Evolutionary conservation across 1,140 invertebrate genomes (phyloP), one percentile per base, ranked within the genome.

Genomic region (Drosophila bocqueti): DNA sequence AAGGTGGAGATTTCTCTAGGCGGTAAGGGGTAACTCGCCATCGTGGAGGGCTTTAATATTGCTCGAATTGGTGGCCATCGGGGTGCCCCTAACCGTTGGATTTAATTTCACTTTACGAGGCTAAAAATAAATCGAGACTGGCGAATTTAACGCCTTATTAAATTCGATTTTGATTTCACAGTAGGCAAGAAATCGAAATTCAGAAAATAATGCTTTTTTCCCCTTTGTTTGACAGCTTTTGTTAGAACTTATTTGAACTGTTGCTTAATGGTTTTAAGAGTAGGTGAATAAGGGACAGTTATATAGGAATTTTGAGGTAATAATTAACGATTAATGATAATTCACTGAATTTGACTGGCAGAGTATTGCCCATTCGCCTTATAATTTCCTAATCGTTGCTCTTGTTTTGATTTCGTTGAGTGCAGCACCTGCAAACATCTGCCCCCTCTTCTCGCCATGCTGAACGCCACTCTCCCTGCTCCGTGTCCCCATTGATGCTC

Each of bases 341-440:
- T 13, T 38, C 34, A 34, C 11, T 13, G 36, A 13, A 13, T 38
- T 9, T 16, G 8, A 16, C 4, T 3, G 0, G 52, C 3, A 83
- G 81, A 52, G 81, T 31, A 77, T 84, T 61, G 10, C 16, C 13
- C 8, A 18, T 67, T 80, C 81, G 65, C n/a, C 9, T 15, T 31
- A 8, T 16, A 11, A n/a, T 29, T 36, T 54, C 6, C 50, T 65
- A 38, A 57, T 47, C 72, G 64, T 16, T 46, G 15, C 45, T 47
- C 67, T 83, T 86, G 84, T 89, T 87, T 89, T 87, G 81, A 89
- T 87, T 89, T 83, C 81, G 74, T 71, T 59, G 73, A 84, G 75
- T 89, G 83, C 83, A 83, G 76, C 76, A 87, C 84, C 73, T 87
- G 81, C 84, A 83, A 74, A 55, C 52, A 54, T 73, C 43, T 61